Conservation (phyloP, 2,113 vertebrate genomes). For the Hydrochoerus hydrochaeris region DNA sequence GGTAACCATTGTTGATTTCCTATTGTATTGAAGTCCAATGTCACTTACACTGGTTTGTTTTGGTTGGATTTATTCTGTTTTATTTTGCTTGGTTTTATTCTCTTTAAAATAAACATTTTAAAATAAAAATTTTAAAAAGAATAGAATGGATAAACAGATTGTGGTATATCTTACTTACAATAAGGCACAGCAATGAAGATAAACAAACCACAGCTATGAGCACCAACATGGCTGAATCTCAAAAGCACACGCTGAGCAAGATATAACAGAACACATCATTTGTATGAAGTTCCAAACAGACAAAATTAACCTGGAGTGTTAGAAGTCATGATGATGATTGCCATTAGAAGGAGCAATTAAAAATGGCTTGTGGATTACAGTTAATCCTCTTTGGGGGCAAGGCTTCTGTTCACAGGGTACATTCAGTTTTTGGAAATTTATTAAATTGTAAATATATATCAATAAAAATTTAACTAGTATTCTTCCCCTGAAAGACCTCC, state of each 20-base stretch:
- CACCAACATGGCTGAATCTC: background rate
- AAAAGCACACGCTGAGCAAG: background rate
- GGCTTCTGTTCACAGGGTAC: background rate
- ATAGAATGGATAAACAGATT: too few species aligned
- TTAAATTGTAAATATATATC: background rate
- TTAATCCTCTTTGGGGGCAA: background rate
- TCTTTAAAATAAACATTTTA: too few species aligned
- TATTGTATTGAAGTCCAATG: too few species aligned
- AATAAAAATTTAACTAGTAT: background rate
- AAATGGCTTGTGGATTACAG: background rate
- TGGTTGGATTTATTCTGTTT: too few species aligned
- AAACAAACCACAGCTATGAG: background rate
- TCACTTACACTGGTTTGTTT: too few species aligned
- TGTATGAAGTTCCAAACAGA: background rate
- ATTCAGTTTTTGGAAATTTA: conserved; percentile 23
- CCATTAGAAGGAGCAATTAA: background rate
- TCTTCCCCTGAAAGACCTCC: background rate
- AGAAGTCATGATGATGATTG: background rate
- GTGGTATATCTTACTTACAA: background rate
- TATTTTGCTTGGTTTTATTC: too few species aligned
- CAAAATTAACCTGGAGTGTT: background rate
- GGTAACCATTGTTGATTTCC: too few species aligned
- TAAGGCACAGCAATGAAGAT: background rate
- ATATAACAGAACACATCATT: background rate
- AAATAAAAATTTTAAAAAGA: too few species aligned